Conservation (phyloP, 2,888 invertebrate species). For the Lasioglossum marginatum region DNA sequence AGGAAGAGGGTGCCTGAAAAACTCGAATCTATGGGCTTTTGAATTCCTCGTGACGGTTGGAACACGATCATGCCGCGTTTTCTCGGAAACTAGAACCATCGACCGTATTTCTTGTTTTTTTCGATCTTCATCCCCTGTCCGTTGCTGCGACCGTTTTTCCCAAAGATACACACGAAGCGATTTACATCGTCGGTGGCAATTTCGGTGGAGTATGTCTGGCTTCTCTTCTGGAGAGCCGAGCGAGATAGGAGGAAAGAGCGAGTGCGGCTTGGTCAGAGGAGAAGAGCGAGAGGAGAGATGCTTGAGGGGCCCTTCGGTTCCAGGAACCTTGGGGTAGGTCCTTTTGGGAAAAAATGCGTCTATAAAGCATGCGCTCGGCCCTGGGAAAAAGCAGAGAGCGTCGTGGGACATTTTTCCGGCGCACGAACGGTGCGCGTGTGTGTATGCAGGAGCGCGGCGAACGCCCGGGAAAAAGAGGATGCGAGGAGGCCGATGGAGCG, state of each 20-base stretch:
- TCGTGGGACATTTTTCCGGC: conserved; percentile 71
- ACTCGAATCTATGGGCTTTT: conserved; percentile 16
- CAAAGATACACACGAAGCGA: conserved; percentile 4
- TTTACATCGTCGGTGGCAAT: conserved; percentile 16
- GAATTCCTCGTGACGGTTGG: conserved; percentile 22
- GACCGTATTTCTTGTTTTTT: conserved; percentile 6
- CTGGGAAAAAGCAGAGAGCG: conserved; percentile 68
- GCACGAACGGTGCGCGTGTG: neutral
- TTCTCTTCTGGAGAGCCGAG: neutral
- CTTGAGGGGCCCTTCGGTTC: conserved; percentile 73
- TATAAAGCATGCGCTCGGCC: conserved; percentile 71
- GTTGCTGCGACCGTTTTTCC: neutral
- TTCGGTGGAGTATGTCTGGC: neutral
- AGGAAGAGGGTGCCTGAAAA: neutral
- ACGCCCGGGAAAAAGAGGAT: neutral
- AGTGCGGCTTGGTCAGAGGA: conserved; percentile 14
- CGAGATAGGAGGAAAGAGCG: conserved; percentile 25
- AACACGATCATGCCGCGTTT: conserved; percentile 14
- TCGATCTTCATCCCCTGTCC: neutral
- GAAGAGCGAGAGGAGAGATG: conserved; percentile 48
- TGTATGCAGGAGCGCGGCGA: too few species aligned
- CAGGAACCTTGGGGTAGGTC: conserved; percentile 80
- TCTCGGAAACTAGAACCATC: conserved; percentile 9
- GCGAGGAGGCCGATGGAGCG: conserved; percentile 19
- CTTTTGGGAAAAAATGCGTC: conserved; percentile 75